Evolutionary conservation across 2,888 invertebrate genomes (phyloP).

Genomic region (Pheosia tremula): DNA sequence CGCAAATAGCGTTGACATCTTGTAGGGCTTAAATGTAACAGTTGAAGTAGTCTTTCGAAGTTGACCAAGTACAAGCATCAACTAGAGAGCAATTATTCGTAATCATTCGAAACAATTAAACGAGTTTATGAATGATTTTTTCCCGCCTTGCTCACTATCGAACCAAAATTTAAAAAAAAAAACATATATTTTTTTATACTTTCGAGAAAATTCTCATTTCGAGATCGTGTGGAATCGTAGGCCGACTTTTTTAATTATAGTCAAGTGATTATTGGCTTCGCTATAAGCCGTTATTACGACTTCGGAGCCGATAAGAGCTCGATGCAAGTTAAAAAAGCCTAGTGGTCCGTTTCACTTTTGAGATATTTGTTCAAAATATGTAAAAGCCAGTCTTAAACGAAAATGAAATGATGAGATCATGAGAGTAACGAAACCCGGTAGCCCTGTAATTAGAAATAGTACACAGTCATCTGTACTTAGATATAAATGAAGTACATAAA

Average conservation of each 20-base stretch:
- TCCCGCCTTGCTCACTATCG: constrained; percentile 72
- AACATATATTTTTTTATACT: constrained; percentile 73
- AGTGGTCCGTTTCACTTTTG: constrained; percentile 39
- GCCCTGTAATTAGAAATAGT: constrained; percentile 51
- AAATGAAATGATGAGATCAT: constrained; percentile 23
- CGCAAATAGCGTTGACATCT: constrained; percentile 62
- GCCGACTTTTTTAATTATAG: constrained; percentile 34
- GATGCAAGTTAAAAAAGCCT: constrained; percentile 29
- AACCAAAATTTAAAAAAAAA: constrained; percentile 79
- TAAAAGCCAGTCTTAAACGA: constrained; percentile 19
- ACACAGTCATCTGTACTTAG: constrained; percentile 63
- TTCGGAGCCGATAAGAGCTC: constrained; percentile 23
- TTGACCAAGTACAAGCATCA: constrained; percentile 74
- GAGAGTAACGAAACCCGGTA: constrained; percentile 47
- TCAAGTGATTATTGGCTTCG: constrained; percentile 27
- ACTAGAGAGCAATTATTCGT: constrained; percentile 46
- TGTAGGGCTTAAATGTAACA: constrained; percentile 61
- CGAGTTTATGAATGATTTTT: constrained; percentile 72
- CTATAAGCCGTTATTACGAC: constrained; percentile 24
- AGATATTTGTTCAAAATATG: constrained; percentile 9
- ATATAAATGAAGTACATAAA: constrained; percentile 77
- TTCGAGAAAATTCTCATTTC: constrained; percentile 35
- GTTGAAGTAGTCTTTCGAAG: constrained; percentile 53
- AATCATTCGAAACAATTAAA: constrained; percentile 60
- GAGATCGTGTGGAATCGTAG: constrained; percentile 19